phyloP scores from a whole-genome alignment of 2,113 vertebrate genomes.

The Pituophis catenifer region DNA sequence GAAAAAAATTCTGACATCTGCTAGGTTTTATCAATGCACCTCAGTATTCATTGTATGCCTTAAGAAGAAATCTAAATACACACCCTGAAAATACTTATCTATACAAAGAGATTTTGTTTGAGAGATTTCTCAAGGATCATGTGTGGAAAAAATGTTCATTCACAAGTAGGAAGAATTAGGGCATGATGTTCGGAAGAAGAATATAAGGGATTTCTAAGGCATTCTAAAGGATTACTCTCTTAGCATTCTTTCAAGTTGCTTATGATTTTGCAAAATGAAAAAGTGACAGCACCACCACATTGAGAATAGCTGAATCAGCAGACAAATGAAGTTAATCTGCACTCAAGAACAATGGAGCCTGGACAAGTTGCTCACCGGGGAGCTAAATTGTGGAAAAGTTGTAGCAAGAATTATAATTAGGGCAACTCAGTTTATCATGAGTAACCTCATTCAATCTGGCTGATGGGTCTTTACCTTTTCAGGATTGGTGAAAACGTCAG shows the following conservation, averaged over 20 bases:
- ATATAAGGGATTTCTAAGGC: slow-evolving; percentile 43
- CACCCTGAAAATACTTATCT: slow-evolving; percentile 53
- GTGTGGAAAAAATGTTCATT: background rate
- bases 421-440: slow-evolving; percentile 78
- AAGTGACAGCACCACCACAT: slow-evolving; percentile 53
- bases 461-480: slow-evolving; percentile 83
- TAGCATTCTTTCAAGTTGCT: slow-evolving; percentile 55
- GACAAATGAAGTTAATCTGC: slow-evolving; percentile 62
- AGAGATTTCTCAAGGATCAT: background rate
- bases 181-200: slow-evolving; percentile 52
- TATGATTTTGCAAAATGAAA: slow-evolving; percentile 69
- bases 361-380: slow-evolving; percentile 62
- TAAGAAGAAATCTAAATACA: slow-evolving; percentile 33
- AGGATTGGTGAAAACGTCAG: slow-evolving; percentile 97
- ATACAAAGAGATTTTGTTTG: background rate
- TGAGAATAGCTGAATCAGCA: slow-evolving; percentile 62
- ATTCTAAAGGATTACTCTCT: slow-evolving; percentile 57
- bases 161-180: slow-evolving; percentile 48
- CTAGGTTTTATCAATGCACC: background rate
- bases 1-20: background rate
- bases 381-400: slow-evolving; percentile 65
- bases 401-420: slow-evolving; percentile 73
- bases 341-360: slow-evolving; percentile 71
- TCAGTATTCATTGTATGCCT: background rate
- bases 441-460: slow-evolving; percentile 75